phyloP scores from a whole-genome alignment of 1,140 invertebrate genomes.

The Pogonomyrmex barbatus region DNA sequence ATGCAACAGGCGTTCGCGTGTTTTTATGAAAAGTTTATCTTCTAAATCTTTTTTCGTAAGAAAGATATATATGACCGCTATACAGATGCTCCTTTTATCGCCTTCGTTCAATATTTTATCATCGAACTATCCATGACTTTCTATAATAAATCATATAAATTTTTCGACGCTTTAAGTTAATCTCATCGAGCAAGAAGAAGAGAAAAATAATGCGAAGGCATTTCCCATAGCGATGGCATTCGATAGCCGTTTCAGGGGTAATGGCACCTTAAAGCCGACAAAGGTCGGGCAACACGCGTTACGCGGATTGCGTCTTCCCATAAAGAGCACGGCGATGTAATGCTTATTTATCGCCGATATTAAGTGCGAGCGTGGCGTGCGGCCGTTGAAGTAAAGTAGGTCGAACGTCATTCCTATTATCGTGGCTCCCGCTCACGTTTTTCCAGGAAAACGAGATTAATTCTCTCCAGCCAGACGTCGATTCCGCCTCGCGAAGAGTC shows the following conservation, averaged over 20 bases:
- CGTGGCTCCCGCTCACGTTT: slow-evolving; percentile 57
- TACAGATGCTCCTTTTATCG: background rate
- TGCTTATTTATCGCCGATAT: slow-evolving; percentile 75
- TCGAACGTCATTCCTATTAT: slow-evolving; percentile 76
- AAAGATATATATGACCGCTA: background rate
- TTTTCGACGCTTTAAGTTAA: background rate
- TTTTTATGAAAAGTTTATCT: slow-evolving; percentile 1
- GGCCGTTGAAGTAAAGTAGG: slow-evolving; percentile 66
- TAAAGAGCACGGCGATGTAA: slow-evolving; percentile 64
- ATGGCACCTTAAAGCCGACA: slow-evolving; percentile 40
- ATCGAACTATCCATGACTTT: background rate
- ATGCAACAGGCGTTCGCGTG: background rate
- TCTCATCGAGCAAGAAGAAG: background rate
- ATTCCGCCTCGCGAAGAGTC: slow-evolving; percentile 50
- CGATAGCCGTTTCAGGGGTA: slow-evolving; percentile 7
- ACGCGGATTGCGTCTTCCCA: slow-evolving; percentile 41
- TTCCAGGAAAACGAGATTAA: slow-evolving; percentile 59
- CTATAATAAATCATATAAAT: slow-evolving; percentile 2
- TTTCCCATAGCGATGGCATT: background rate
- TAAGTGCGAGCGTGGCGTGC: slow-evolving; percentile 62
- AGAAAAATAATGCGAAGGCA: slow-evolving; percentile 11
- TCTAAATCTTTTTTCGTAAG: background rate
- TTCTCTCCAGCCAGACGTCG: slow-evolving; percentile 40
- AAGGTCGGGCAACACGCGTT: slow-evolving; percentile 30
- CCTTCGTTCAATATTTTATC: slow-evolving; percentile 23